Evolutionary conservation across 2,113 vertebrate species (phyloP).

Genomic region (Tetraodon nigroviridis): DNA sequence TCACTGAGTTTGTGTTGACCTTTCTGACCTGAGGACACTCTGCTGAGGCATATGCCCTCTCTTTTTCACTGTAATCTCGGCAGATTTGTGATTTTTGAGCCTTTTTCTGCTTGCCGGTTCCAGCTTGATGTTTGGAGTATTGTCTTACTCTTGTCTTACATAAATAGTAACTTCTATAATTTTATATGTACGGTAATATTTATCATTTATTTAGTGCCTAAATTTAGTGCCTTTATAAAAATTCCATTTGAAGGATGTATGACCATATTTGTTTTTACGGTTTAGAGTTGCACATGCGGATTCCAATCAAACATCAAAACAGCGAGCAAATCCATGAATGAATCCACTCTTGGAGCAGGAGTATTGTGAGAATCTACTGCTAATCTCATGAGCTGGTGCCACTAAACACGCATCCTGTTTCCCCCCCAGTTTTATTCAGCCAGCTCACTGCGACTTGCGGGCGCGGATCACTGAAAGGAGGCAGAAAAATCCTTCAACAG

Average conservation of each 20-base stretch:
- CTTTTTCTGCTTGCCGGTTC: no score
- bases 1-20: conserved; percentile 43
- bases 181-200: no score
- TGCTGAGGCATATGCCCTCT: conserved; percentile 47
- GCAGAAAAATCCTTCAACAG: conserved; percentile 52
- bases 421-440: conserved; percentile 5
- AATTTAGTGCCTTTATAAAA: no score
- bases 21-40: conserved; percentile 39
- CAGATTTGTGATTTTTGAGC: background rate
- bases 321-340: conserved; percentile 1
- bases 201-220: no score
- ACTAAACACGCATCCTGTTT: conserved; percentile 17
- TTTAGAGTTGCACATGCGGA: background rate
- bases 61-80: conserved; percentile 32
- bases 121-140: no score
- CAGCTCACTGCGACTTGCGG: conserved; percentile 21
- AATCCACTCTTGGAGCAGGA: background rate
- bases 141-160: no score
- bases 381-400: background rate
- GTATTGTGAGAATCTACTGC: background rate
- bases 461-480: conserved; percentile 22
- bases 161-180: no score
- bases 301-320: background rate
- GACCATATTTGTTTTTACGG: no score
- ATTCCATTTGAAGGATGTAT: no score